These are phyloP conservation scores for Actinostola sp. DNA, from an alignment of 92 coral and sea anemone species.

Conservation along the genomic window DNA sequence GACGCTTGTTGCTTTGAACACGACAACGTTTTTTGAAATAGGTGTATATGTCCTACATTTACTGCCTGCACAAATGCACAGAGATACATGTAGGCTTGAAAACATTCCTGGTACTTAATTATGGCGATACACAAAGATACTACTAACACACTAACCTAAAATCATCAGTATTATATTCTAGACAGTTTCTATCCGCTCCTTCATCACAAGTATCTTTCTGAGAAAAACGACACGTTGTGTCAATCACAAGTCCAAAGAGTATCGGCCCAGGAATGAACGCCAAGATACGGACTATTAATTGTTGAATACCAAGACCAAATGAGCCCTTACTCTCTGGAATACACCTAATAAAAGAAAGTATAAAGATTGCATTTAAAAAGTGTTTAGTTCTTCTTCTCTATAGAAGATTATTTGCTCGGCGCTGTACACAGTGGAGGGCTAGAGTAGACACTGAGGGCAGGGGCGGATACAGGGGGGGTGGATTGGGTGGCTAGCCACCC, in stretches of 20 bases:
- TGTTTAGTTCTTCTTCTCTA: too few species aligned
- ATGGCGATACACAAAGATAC: not conserved
- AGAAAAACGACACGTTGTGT: constrained; percentile 73
- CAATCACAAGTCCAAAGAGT: constrained; percentile 79
- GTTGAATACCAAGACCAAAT: constrained; percentile 92
- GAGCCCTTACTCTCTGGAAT: constrained; percentile 97
- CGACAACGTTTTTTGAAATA: too few species aligned
- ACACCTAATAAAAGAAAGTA: constrained; percentile 73
- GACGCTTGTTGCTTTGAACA: too few species aligned
- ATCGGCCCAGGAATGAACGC: constrained; percentile 95
- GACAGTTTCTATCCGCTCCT: constrained; percentile 76
- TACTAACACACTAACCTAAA: constrained; percentile 63
- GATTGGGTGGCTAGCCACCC: too few species aligned
- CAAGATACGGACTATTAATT: constrained; percentile 77
- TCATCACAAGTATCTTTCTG: constrained; percentile 86
- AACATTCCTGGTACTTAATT: too few species aligned
- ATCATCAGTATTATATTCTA: constrained; percentile 76
- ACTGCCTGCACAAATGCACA: too few species aligned
- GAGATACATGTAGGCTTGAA: not conserved
- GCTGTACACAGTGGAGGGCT: too few species aligned
- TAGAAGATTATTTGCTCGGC: too few species aligned
- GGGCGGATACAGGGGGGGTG: too few species aligned
- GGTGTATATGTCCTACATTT: too few species aligned
- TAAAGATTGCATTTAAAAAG: too few species aligned
- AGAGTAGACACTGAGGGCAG: too few species aligned